Evolutionary conservation across 2,888 invertebrate species (phyloP).

Genomic region (Drosophila ezoana): DNA sequence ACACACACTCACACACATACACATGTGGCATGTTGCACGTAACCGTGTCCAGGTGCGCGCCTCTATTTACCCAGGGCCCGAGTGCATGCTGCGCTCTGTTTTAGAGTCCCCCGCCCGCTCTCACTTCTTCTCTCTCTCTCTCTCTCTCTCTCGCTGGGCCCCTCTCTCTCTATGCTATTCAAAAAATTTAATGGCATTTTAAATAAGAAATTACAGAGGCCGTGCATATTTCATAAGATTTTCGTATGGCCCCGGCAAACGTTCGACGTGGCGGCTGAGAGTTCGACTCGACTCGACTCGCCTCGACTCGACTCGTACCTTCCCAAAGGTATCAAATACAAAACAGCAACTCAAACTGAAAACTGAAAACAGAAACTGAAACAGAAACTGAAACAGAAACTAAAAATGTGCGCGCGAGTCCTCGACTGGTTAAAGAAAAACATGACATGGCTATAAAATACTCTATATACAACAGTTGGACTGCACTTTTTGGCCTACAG

Average conservation of each 20-base stretch:
- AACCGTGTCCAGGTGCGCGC: conserved; percentile 51
- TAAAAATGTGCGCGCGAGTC: conserved; percentile 58
- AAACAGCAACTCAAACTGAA: conserved; percentile 52
- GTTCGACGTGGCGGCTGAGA: conserved; percentile 73
- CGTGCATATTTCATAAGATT: conserved; percentile 84
- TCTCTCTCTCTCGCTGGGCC: conserved; percentile 9
- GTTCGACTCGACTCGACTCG: conserved; percentile 54
- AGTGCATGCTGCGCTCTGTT: conserved; percentile 78
- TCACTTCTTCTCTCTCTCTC: conserved; percentile 12
- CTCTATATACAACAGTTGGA: conserved; percentile 40
- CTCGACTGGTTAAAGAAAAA: conserved; percentile 60
- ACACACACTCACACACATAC: conserved; percentile 5
- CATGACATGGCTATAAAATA: conserved; percentile 68
- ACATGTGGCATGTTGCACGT: conserved; percentile 21
- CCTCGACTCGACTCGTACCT: conserved; percentile 43
- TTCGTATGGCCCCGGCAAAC: conserved; percentile 65
- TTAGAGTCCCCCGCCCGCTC: conserved; percentile 50
- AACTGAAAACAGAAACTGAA: conserved; percentile 40
- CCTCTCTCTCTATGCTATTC: conserved; percentile 77
- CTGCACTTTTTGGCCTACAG: conserved; percentile 61
- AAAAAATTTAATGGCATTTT: conserved; percentile 85
- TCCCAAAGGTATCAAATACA: conserved; percentile 79
- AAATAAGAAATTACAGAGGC: conserved; percentile 85
- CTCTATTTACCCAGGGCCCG: conserved; percentile 69
- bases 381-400: conserved; percentile 44